phyloP scores from a whole-genome alignment of 2,797 vertebrate species.

The Scolopax bukidnonensis region DNA sequence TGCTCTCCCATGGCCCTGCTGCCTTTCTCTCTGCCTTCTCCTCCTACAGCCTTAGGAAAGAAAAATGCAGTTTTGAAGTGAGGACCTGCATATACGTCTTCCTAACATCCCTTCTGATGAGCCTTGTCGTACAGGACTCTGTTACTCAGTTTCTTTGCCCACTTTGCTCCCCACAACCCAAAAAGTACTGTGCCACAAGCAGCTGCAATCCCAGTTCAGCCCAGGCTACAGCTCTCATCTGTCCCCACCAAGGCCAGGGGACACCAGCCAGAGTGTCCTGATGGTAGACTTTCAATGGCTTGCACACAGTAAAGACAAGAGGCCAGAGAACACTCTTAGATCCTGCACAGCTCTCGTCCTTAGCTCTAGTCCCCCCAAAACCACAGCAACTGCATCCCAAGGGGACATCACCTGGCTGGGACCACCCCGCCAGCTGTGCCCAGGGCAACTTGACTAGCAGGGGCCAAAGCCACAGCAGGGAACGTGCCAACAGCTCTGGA shows the following conservation, averaged over 20 bases:
- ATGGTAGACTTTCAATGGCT: background rate
- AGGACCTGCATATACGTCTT: background rate
- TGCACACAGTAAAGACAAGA: background rate
- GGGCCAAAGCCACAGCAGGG: background rate
- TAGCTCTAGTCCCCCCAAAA: background rate
- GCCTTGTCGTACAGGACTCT: background rate
- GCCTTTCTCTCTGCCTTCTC: background rate
- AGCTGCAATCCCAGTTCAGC: background rate
- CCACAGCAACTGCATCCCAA: background rate
- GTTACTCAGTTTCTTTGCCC: background rate
- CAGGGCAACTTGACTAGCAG: background rate
- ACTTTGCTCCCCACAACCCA: background rate
- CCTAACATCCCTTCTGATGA: background rate
- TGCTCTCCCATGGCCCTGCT: background rate
- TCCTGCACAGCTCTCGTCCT: background rate
- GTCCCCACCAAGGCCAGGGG: background rate
- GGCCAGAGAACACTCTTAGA: background rate
- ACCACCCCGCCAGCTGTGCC: background rate
- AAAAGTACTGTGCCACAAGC: background rate
- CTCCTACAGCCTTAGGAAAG: background rate
- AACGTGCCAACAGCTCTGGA: background rate
- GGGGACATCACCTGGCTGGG: background rate
- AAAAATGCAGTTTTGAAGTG: background rate
- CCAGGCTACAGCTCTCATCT: background rate
- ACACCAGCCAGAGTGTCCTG: fast-evolving